phyloP scores from a whole-genome alignment of 1,140 invertebrate species.

The Ladona fulva region DNA sequence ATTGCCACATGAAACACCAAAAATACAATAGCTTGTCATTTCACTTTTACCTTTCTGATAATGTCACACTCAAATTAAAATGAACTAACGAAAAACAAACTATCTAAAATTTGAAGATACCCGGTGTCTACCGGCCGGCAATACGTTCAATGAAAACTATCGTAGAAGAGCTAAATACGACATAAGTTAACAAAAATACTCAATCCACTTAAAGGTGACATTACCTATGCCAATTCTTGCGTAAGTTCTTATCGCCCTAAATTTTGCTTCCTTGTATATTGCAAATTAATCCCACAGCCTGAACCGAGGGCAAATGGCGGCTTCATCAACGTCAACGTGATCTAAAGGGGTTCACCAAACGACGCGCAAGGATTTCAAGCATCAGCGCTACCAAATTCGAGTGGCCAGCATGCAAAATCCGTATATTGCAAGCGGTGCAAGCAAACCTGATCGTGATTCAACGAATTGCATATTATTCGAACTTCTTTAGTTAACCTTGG shows the following conservation, averaged over 20 bases:
- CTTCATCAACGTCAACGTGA: constrained; percentile 63
- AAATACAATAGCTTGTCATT: no score
- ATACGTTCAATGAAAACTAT: constrained; percentile 27
- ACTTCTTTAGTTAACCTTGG: no score
- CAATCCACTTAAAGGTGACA: constrained; percentile 1
- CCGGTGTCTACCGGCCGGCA: constrained; percentile 30
- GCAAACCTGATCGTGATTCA: no score
- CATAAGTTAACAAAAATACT: constrained; percentile 13
- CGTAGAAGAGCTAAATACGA: constrained; percentile 20
- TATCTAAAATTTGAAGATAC: constrained; percentile 36
- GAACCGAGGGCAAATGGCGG: constrained; percentile 53
- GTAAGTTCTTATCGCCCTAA: background rate
- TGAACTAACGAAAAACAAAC: constrained; percentile 27
- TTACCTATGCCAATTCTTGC: constrained; percentile 11
- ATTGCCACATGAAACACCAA: background rate
- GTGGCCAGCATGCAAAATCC: background rate
- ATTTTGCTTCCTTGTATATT: constrained; percentile 22
- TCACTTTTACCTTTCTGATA: background rate
- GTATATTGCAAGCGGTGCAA: no score
- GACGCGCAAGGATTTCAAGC: constrained; percentile 6
- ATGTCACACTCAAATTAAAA: constrained; percentile 23
- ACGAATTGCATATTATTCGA: no score
- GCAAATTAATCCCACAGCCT: constrained; percentile 30
- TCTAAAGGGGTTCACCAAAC: constrained; percentile 30
- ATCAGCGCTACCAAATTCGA: background rate